These are phyloP conservation scores for Euwallacea similis DNA, from an alignment of 1,140 invertebrate species.

Conservation along the genomic window DNA sequence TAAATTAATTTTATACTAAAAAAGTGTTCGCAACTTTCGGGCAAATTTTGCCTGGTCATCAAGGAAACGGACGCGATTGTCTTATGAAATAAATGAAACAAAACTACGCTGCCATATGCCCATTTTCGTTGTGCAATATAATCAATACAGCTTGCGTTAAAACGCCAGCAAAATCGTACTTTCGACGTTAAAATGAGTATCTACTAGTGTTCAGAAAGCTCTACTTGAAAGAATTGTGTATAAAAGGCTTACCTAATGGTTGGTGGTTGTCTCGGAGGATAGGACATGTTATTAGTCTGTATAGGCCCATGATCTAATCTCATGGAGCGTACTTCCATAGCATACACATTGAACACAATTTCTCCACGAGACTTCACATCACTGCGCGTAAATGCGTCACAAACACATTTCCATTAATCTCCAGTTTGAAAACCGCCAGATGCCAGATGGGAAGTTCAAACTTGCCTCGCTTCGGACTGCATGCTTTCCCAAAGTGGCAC, in stretches of 20 bases:
- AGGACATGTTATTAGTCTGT: conserved; percentile 51
- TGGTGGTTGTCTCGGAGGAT: conserved; percentile 48
- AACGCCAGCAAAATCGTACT: background rate
- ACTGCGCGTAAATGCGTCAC: conserved; percentile 23
- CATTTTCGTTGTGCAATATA: no score
- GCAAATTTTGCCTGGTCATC: no score
- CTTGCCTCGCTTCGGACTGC: background rate
- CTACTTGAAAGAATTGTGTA: background rate
- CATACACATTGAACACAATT: conserved; percentile 49
- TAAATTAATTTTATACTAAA: no score
- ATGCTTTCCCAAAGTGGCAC: no score
- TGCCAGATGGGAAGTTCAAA: conserved; percentile 14
- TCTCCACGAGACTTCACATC: conserved; percentile 38
- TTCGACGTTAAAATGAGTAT: background rate
- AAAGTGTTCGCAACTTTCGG: no score
- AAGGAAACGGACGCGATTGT: no score
- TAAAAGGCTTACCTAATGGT: conserved; percentile 46
- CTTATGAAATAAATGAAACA: no score
- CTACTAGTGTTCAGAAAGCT: background rate
- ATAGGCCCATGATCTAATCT: conserved; percentile 51
- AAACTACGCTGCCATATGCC: no score
- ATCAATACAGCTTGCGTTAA: no score
- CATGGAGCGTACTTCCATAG: conserved; percentile 51
- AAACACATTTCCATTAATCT: conserved; percentile 31
- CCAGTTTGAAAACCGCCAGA: conserved; percentile 9